Percentiles rank a stretch among this genome's conserved stretches.
Conservation (phyloP, 2,888 invertebrate species). For the Phyllotreta cruciferae region DNA sequence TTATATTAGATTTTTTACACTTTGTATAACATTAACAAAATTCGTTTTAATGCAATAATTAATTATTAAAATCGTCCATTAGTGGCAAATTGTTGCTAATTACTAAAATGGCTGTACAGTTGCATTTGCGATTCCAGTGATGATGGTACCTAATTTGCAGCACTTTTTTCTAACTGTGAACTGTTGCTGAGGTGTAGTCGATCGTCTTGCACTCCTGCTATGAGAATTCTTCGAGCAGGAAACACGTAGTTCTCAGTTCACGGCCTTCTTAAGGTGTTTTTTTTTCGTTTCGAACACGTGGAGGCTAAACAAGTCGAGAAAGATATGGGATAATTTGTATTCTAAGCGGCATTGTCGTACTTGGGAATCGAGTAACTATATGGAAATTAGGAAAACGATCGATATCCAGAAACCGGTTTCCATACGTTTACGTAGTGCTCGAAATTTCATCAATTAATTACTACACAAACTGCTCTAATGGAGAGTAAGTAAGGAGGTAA, state of each 20-base stretch:
- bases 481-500: too few relatives aligned
- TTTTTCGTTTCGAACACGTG: conserved; percentile 24
- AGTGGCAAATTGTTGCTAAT: too few relatives aligned
- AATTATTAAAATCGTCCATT: too few relatives aligned
- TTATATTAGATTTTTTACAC: too few relatives aligned
- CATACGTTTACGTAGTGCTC: not conserved
- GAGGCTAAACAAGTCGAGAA: conserved; percentile 22
- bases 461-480: too few relatives aligned
- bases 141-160: too few relatives aligned
- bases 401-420: conserved; percentile 14
- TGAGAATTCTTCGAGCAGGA: not conserved
- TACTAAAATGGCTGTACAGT: too few relatives aligned
- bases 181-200: not conserved
- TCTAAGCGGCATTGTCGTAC: conserved; percentile 21
- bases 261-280: conserved; percentile 19
- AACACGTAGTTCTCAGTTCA: conserved; percentile 21
- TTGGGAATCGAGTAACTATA: conserved; percentile 22
- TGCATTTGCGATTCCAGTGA: too few relatives aligned
- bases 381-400: conserved; percentile 23
- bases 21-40: too few relatives aligned
- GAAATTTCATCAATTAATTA: too few relatives aligned
- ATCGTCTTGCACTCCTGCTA: conserved; percentile 4
- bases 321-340: conserved; percentile 23
- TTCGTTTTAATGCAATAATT: too few relatives aligned
- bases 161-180: too few relatives aligned